Conservation (phyloP, 2,113 vertebrate genomes). For the Jacana jacana region DNA sequence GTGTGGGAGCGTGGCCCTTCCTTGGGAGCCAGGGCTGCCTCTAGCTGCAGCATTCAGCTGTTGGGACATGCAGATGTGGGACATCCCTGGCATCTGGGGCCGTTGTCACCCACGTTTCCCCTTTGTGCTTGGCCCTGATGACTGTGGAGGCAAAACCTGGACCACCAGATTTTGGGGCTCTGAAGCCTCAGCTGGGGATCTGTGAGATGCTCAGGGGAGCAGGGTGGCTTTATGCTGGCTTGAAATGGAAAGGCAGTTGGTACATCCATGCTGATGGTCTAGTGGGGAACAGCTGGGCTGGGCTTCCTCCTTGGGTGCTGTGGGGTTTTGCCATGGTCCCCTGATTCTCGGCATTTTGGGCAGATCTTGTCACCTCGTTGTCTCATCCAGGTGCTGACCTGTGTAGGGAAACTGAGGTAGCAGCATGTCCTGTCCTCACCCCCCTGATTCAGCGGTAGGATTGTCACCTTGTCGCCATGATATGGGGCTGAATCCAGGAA, state of each 20-base stretch:
- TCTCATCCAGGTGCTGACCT: neutral
- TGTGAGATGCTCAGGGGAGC: fast-evolving
- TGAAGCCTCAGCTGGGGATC: neutral
- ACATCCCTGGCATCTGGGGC: neutral
- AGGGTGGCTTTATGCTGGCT: neutral
- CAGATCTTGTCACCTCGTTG: fast-evolving
- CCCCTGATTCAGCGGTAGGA: too few relatives aligned
- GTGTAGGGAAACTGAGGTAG: neutral
- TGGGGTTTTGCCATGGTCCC: neutral
- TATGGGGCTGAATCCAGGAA: neutral
- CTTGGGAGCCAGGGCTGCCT: neutral
- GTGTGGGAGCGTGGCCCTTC: neutral
- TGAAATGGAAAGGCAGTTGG: fast-evolving
- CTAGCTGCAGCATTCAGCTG: neutral
- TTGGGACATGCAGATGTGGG: neutral
- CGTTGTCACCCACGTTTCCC: fast-evolving
- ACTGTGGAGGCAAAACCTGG: neutral
- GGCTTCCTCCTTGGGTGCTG: fast-evolving
- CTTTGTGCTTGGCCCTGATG: neutral
- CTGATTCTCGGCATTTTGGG: fast-evolving
- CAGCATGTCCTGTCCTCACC: fast-evolving
- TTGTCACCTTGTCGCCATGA: neutral
- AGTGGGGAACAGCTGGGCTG: neutral
- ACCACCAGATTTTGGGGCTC: neutral
- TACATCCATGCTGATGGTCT: neutral